Evolutionary conservation across 2,888 invertebrate genomes (phyloP), one percentile per base, ranked within the genome.

Genomic region (Digitonthophagus gazella): DNA sequence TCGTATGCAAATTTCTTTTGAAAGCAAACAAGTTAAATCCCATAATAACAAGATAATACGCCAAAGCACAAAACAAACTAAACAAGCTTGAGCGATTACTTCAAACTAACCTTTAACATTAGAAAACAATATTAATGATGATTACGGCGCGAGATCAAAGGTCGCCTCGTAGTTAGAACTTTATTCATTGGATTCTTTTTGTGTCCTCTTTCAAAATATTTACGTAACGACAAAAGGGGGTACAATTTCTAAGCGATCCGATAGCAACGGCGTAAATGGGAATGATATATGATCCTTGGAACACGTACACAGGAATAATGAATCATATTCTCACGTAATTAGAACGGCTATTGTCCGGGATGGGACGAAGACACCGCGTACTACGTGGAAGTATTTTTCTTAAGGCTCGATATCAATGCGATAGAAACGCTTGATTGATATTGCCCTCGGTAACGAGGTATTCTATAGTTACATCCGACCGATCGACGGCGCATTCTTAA

Each of bases 391-490:
- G 28, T 44, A 44, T 44, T 44, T 44, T 44, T 44, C 6, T 44
- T 44, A 8, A 6, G 28, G 28, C 28, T 3, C 28, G 28, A 44
- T 44, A 44, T 44, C 28, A 44, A 44, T 44, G 28, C 28, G 14
- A 58, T 58, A 58, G 18, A 58, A 58, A 58, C 16, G 6, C 58
- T 58, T 58, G 58, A 58, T 58, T 58, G 58, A 58, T 58, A 58
- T 58, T 58, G 19, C 58, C 19, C 11, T 58, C 58, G 58, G 19
- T 58, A 58, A 58, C 58, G 58, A 58, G 58, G 58, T 15, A 58
- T 58, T 58, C 19, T 18, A 11, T 58, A 61, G 20, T 18, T 18
- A 19, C 61, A 18, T 11, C 18, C 20, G 20, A 61, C 61, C 20
- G 61, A 18, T 16, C 55, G 57, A 56, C 55, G 14, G 16, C 19